These are phyloP conservation scores for Mobula birostris DNA, from an alignment of 2,113 vertebrate genomes.

Conservation along the genomic window DNA sequence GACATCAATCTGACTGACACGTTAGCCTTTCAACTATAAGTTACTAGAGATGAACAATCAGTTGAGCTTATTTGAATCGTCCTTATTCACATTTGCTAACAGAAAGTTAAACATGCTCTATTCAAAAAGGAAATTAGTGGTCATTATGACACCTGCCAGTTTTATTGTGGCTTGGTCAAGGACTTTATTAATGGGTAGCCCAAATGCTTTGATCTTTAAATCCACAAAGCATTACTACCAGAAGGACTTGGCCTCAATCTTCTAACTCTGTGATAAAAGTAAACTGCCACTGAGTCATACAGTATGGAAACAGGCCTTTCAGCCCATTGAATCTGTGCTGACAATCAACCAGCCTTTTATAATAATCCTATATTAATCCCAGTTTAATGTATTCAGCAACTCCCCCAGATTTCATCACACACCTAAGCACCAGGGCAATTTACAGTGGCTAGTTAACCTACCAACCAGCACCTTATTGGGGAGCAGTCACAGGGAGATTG, in stretches of 20 bases:
- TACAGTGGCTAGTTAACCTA: too few species aligned
- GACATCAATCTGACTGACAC: background rate
- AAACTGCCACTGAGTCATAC: background rate
- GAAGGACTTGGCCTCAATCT: background rate
- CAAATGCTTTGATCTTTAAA: background rate
- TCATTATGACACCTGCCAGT: background rate
- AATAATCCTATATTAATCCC: too few species aligned
- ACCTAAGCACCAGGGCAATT: too few species aligned
- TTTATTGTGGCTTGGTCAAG: background rate
- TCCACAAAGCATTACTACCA: background rate
- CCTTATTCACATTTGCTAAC: background rate
- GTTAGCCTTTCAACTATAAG: background rate
- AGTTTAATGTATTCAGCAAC: too few species aligned
- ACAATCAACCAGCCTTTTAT: too few species aligned
- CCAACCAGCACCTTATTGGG: too few species aligned
- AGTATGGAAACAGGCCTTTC: too few species aligned
- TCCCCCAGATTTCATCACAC: too few species aligned
- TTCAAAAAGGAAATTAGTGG: background rate
- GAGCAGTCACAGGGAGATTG: too few species aligned
- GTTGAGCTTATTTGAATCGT: background rate
- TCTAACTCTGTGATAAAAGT: background rate
- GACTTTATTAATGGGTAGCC: background rate
- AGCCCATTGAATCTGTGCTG: too few species aligned
- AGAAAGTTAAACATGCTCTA: background rate
- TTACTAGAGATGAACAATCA: background rate